Conservation (phyloP, 2,888 invertebrate species). For the Uropetala carovei region DNA sequence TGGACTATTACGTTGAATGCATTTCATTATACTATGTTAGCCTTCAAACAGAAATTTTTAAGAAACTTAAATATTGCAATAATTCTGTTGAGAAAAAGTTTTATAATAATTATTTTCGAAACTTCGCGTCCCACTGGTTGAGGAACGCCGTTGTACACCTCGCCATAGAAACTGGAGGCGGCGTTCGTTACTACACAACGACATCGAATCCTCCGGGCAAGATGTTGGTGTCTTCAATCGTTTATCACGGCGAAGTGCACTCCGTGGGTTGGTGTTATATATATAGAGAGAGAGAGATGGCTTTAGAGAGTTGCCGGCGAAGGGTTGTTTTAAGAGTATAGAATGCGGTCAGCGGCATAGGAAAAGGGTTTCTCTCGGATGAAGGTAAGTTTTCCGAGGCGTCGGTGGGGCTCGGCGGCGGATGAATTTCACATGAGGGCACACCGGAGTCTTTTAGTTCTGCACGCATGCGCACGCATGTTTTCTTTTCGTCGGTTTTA, state of each 20-base stretch:
- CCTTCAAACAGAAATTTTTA: too few species aligned
- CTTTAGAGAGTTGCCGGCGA: background rate
- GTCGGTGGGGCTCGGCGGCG: background rate
- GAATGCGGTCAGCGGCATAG: background rate
- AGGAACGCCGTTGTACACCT: too few species aligned
- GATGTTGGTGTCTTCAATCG: background rate
- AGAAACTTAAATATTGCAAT: too few species aligned
- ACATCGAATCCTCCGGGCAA: background rate
- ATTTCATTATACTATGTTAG: too few species aligned
- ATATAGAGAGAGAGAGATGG: background rate
- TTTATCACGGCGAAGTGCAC: background rate
- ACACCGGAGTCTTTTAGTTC: background rate
- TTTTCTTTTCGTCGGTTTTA: background rate
- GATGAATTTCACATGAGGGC: conserved; percentile 3
- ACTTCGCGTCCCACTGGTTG: background rate
- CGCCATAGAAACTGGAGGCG: background rate
- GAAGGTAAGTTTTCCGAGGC: conserved; percentile 1
- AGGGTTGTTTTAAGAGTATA: background rate
- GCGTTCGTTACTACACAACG: background rate
- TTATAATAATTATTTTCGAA: too few species aligned
- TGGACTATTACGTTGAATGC: too few species aligned
- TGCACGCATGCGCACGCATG: background rate
- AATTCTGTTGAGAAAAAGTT: too few species aligned
- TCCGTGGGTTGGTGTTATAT: background rate
- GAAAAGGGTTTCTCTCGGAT: background rate